Conservation (phyloP, 2,888 invertebrate species). For the Polylopha cassiicola region DNA sequence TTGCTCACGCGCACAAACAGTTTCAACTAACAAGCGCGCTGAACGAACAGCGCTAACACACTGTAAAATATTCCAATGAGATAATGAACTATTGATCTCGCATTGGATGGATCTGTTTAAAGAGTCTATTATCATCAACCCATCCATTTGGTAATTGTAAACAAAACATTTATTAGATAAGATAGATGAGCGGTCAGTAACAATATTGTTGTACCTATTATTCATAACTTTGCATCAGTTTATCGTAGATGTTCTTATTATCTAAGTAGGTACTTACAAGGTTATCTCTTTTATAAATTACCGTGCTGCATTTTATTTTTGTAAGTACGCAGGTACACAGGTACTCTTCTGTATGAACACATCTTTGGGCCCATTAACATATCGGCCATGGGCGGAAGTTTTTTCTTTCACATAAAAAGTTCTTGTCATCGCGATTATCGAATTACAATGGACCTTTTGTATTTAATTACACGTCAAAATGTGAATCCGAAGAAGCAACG, state of each 20-base stretch:
- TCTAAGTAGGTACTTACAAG: too few species aligned
- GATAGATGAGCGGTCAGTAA: too few species aligned
- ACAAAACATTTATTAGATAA: constrained; percentile 17
- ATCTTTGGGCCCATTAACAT: not conserved
- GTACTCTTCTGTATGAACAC: not conserved
- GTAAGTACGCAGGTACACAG: too few species aligned
- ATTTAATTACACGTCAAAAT: constrained; percentile 25
- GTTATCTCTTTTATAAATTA: too few species aligned
- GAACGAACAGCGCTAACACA: constrained; percentile 29
- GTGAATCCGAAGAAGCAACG: constrained; percentile 16
- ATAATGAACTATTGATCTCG: constrained; percentile 27
- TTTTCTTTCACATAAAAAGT: constrained; percentile 18
- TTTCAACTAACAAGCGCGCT: constrained; percentile 21
- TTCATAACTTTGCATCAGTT: too few species aligned
- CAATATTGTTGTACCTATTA: too few species aligned
- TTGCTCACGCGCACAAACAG: constrained; percentile 29
- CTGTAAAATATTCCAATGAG: constrained; percentile 11
- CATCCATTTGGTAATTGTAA: constrained; percentile 14
- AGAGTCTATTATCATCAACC: constrained; percentile 22
- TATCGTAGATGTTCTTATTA: too few species aligned
- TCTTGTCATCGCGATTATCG: constrained; percentile 23
- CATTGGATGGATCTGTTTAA: constrained; percentile 21
- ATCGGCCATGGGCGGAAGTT: constrained; percentile 5
- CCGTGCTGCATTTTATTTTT: too few species aligned
- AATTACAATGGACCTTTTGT: constrained; percentile 26